Evolutionary conservation across 2,888 invertebrate genomes (phyloP).

Genomic region (Chrysolina haemoptera): DNA sequence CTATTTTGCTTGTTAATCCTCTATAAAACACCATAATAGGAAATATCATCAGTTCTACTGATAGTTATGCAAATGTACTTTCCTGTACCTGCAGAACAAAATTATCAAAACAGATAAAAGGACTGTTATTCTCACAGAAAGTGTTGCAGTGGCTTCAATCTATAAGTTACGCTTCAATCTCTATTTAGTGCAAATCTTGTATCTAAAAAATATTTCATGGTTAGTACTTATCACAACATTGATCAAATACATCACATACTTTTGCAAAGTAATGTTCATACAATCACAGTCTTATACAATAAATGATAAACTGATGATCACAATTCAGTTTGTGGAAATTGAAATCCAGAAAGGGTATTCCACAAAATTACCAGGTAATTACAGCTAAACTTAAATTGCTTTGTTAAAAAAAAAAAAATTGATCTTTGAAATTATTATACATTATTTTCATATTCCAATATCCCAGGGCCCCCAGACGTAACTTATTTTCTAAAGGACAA

Average conservation of each 20-base stretch:
- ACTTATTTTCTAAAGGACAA: too few relatives aligned
- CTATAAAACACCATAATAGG: too few relatives aligned
- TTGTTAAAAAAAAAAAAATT: too few relatives aligned
- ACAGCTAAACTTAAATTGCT: too few relatives aligned
- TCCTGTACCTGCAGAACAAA: background rate
- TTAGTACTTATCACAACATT: conserved; percentile 8
- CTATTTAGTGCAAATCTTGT: conserved; percentile 8
- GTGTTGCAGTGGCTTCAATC: background rate
- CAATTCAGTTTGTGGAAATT: conserved; percentile 4
- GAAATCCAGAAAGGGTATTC: background rate
- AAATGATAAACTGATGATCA: background rate
- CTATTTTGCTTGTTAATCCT: too few relatives aligned
- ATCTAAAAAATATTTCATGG: conserved; percentile 13
- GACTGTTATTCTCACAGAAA: background rate
- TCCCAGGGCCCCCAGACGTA: too few relatives aligned
- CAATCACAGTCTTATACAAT: conserved; percentile 10
- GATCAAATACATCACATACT: background rate
- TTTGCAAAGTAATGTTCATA: conserved; percentile 16
- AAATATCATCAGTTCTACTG: background rate
- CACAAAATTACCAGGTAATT: background rate
- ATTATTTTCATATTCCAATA: too few relatives aligned
- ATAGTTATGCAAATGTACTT: background rate
- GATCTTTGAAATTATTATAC: too few relatives aligned
- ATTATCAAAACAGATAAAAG: background rate
- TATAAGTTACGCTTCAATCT: conserved; percentile 1